Evolutionary conservation across 2,888 invertebrate genomes (phyloP), one percentile per base, ranked within the genome.

Genomic region (Trachelus troglodyta): DNA sequence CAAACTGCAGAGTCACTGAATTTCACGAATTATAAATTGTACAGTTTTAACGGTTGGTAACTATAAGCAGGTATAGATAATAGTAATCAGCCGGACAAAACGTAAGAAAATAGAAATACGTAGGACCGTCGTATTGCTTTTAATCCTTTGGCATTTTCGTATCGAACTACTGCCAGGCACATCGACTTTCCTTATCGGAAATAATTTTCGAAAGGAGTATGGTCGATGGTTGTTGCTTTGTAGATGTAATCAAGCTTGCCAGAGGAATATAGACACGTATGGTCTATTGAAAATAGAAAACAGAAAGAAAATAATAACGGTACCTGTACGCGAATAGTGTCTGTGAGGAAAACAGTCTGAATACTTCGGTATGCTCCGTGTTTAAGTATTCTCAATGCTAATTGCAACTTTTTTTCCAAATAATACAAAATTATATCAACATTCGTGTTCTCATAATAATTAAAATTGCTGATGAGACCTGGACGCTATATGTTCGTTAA

Each of bases 1-100:
- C 69, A 94, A 94, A 77, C 89, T 95, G 79, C 94, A 95, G 83
- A 92, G 80, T 82, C 85, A 89, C 74, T 85, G 77, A 83, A 76
- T 30, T 30, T 71, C 31, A 12, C 31, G 33, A 71, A 31, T 11
- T 31, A 71, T 3, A 15, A 31, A 23, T 12, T 23, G 71, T 71
- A 34, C 74, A 74, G 23, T 74, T 34, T 33, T 34, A 33, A 30
- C 35, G 74, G 71, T 15, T 34, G 31, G 2, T 33, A 12, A 31
- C 34, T 71, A 30, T 30, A 12, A 34, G 34, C 6, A 34, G 31
- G 15, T 71, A 34, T 31, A 71, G 71, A 71, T 71, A 71, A 71
- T 12, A 71, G 31, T 34, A 33, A 71, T 71, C 71, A 71, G 34
- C 71, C 12, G 71, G 30, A 71, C 56, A 23, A 56, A 56, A 56